Evolutionary conservation across 2,797 vertebrate genomes (phyloP), one percentile per base, ranked within the genome.

Genomic region (Amazona ochrocephala): DNA sequence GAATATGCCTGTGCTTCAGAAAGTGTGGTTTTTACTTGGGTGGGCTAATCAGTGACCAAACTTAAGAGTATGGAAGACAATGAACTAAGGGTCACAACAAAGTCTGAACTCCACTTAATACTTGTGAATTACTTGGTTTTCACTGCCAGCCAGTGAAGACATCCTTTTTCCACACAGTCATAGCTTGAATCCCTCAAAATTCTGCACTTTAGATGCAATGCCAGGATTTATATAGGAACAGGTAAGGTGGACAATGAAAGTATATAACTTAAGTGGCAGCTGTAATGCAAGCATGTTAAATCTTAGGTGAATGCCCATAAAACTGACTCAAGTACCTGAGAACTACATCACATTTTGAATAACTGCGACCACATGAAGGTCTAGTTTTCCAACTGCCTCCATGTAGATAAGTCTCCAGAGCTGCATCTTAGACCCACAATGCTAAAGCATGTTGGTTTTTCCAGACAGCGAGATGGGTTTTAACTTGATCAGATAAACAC

Each of bases 31-130:
- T 73, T 87, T 1, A 76, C 64, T 39, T 34, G 41, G 15, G 48
- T 48, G 82, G 56, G 77, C 48, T 90, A 87, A 95, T 95, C 44
- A 87, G 56, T 83, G 81, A 74, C 61, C 51, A 51, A 39, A 70
- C 22, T 56, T 50, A 41, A 41, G 17, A 78, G 53, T 22, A 61
- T 2, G 34, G 62, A 78, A 88, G 50, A 70, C 65, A 93, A 87
- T 17, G 51, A 90, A 71, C 44, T 56, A 84, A 87, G 67, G 74
- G 60, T 76, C 77, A 90, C 84, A 61, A n/a, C 54, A 48, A 87
- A 89, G 58, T 19, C 65, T 78, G 74, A 84, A 64, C 50, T 70
- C 47, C 32, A 50, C 30, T 73, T 47, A 62, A 41, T 41, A 41
- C 23, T 61, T 34, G 9, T n/a, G 24, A 68, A 56, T 51, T 53